Evolutionary conservation across 2,113 vertebrate species (phyloP), one percentile per base, ranked within the genome.

Genomic region (Athene noctua): DNA sequence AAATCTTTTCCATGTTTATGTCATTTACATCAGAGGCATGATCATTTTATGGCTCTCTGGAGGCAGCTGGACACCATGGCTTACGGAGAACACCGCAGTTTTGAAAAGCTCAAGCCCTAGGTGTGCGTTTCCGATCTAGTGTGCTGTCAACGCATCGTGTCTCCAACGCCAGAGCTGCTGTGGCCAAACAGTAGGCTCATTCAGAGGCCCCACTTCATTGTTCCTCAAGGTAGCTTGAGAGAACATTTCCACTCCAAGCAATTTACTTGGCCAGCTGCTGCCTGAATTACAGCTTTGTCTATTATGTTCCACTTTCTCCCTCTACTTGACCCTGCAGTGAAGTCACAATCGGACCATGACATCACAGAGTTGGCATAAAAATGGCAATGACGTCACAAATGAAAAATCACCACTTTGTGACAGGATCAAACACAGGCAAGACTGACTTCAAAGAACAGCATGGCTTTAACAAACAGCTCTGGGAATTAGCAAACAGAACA

Each of bases 181-280:
- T 8, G 72, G 63, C 52, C 8, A 10, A 36, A 94, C 86, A 93
- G 92, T 0, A 3, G 58, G 36, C 78, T 66, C 77, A 75, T 94
- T 94, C 79, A 96, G 47, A 23, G 11, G 83, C 47, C 59, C 30
- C 91, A 73, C 92, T 94, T 90, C 83, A 96, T 94, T 80, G 91
- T 94, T 55, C 92, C 44, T 15, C 92, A 95, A 95, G 92, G 91
- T 96, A 79, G 90, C 62, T 30, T 16, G 85, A 70, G 71, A 96
- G 77, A 94, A 88, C 67, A 42, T 95, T 86, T 52, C 89, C 92
- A 96, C 94, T 97, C 90, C 93, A 96, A 92, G 86, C 84, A 90
- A 95, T 95, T 95, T 86, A 95, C 93, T 97, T 93, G 80, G 32
- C 71, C 93, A 95, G 94, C 92, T 97, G 96, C 87, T 80, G 94